These are phyloP conservation scores for Platycheirus albimanus DNA, from an alignment of 2,888 invertebrate species.

Conservation along the genomic window DNA sequence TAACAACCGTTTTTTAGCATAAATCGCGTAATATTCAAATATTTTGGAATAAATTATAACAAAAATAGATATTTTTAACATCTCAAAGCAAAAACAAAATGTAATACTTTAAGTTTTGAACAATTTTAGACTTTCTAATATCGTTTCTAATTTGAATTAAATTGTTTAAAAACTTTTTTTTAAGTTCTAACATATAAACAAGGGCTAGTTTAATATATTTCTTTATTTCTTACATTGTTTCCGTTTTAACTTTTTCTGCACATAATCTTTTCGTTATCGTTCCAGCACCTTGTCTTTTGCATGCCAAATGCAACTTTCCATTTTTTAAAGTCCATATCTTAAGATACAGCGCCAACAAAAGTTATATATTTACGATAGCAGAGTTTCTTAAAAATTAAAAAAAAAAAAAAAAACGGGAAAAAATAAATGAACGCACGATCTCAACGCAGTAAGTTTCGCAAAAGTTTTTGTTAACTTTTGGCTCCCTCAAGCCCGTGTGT, in stretches of 20 bases:
- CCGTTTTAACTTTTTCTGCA: slow-evolving; percentile 40
- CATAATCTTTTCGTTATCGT: slow-evolving; percentile 27
- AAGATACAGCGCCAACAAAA: slow-evolving; percentile 25
- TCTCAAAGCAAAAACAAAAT: no score
- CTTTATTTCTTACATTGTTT: slow-evolving; percentile 1
- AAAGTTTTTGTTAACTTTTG: slow-evolving; percentile 29
- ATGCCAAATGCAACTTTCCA: slow-evolving; percentile 28
- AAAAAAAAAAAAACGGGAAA: slow-evolving; percentile 23
- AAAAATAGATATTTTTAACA: no score
- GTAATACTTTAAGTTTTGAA: no score
- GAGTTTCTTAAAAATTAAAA: slow-evolving; percentile 30
- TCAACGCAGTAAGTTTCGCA: slow-evolving; percentile 27
- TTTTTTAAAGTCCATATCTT: neutral
- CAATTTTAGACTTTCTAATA: no score
- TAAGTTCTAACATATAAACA: neutral
- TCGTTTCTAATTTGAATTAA: no score
- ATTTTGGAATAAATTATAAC: no score
- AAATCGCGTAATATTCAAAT: no score
- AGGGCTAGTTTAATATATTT: neutral
- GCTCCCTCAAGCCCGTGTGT: neutral
- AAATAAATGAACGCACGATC: slow-evolving; percentile 30
- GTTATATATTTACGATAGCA: slow-evolving; percentile 53
- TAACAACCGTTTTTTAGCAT: no score
- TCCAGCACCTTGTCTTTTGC: neutral
- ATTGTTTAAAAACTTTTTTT: slow-evolving; percentile 5